Evolutionary conservation across 2,797 vertebrate species (phyloP).

Genomic region (Astyanax mexicanus): DNA sequence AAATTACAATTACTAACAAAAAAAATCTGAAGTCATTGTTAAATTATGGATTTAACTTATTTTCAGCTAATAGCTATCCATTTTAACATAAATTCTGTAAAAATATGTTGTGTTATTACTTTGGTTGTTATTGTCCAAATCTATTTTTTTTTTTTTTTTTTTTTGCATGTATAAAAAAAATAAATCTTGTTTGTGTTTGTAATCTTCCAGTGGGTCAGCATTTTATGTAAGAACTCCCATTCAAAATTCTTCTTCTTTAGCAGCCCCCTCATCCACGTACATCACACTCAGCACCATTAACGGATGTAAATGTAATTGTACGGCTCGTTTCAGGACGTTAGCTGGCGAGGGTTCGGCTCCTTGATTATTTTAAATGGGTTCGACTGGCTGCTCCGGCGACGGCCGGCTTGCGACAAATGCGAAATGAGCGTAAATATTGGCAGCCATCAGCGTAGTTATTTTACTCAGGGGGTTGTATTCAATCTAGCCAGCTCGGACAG

Average conservation of each 20-base stretch:
- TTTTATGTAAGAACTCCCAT: not conserved
- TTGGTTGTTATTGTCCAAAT: constrained; percentile 52
- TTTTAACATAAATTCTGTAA: too few relatives aligned
- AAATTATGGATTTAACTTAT: too few relatives aligned
- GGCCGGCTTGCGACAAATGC: constrained; percentile 12
- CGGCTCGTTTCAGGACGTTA: constrained; percentile 32
- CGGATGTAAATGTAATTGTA: constrained; percentile 40
- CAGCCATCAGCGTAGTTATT: constrained; percentile 37
- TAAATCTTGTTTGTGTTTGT: too few relatives aligned
- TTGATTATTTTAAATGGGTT: constrained; percentile 51
- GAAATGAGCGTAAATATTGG: constrained; percentile 53
- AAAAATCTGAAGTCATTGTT: too few relatives aligned
- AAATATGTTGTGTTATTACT: constrained; percentile 55
- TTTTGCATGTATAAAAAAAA: too few relatives aligned
- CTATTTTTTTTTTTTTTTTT: constrained; percentile 61
- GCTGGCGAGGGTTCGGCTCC: constrained; percentile 32
- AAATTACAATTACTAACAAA: too few relatives aligned
- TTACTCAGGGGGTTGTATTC: constrained; percentile 51
- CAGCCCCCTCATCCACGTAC: constrained; percentile 16
- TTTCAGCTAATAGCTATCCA: too few relatives aligned
- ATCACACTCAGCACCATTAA: constrained; percentile 35
- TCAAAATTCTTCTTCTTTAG: constrained; percentile 25
- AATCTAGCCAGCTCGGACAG: constrained; percentile 31
- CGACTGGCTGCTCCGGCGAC: constrained; percentile 28
- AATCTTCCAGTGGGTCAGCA: not conserved